Evolutionary conservation across 1,140 invertebrate genomes (phyloP).

Genomic region (Nebria ingens): DNA sequence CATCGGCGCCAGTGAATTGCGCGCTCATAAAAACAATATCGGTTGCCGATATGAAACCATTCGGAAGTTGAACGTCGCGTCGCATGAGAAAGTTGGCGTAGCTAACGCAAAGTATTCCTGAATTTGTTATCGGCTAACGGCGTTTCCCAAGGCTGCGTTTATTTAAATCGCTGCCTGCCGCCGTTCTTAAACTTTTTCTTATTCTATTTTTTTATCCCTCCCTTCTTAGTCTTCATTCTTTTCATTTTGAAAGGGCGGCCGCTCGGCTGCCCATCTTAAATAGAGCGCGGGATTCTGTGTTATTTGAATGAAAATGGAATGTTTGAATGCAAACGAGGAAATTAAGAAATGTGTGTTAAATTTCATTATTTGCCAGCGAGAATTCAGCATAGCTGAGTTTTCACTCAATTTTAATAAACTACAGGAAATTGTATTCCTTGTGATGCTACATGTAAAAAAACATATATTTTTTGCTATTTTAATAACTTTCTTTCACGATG

Average conservation of each 20-base stretch:
- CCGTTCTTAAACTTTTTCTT: not conserved
- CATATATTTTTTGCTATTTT: too few relatives aligned
- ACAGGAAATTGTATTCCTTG: not conserved
- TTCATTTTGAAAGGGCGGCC: too few relatives aligned
- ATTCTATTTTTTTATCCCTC: not conserved
- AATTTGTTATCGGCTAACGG: slow-evolving; percentile 15
- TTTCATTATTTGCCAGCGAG: not conserved
- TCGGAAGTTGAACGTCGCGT: slow-evolving; percentile 4
- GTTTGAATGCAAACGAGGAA: slow-evolving; percentile 5
- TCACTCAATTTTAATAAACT: not conserved
- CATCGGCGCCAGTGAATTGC: not conserved
- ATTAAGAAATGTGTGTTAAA: slow-evolving; percentile 8
- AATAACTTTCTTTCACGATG: too few relatives aligned
- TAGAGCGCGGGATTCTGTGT: not conserved
- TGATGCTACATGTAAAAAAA: too few relatives aligned
- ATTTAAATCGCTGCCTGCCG: slow-evolving; percentile 23
- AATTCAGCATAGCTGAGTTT: not conserved
- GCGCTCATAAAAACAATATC: slow-evolving; percentile 8
- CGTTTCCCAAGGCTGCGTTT: slow-evolving; percentile 29
- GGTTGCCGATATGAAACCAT: slow-evolving; percentile 7
- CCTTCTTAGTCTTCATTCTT: too few relatives aligned
- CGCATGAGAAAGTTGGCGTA: slow-evolving; percentile 2
- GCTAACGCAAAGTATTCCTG: not conserved
- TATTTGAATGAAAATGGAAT: slow-evolving; percentile 9
- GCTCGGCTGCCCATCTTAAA: too few relatives aligned